A percentile compares a stretch with the other conserved stretches of the same genome.
phyloP scores from a whole-genome alignment of 2,113 vertebrate genomes.

The Hippolais icterina region DNA sequence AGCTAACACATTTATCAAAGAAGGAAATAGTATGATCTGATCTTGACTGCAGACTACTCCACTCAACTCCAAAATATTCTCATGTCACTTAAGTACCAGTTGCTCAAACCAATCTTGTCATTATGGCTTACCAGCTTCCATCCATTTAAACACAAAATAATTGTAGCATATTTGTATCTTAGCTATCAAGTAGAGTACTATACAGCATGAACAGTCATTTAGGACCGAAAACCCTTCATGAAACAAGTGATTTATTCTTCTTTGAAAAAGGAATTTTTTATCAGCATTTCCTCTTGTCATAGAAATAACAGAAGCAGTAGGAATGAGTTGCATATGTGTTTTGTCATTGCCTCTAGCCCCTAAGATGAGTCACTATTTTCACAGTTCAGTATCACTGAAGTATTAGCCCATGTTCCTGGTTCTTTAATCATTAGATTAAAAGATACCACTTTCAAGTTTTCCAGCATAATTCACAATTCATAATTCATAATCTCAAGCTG shows the following conservation, averaged over 20 bases:
- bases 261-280: neutral
- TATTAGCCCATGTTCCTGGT: neutral
- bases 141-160: neutral
- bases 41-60: neutral
- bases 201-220: neutral
- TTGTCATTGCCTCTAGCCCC: neutral
- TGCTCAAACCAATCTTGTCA: neutral
- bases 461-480: neutral
- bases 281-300: neutral
- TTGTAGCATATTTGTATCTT: neutral
- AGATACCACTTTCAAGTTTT: neutral
- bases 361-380: neutral
- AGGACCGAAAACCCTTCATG: neutral
- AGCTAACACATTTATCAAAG: neutral
- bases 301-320: neutral
- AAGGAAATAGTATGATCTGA: neutral
- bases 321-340: neutral
- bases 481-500: too few species aligned
- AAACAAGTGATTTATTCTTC: neutral
- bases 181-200: neutral
- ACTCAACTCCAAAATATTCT: neutral
- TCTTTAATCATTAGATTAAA: neutral
- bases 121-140: neutral
- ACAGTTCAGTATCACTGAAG: neutral
- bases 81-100: neutral